phyloP scores from a whole-genome alignment of 2,113 vertebrate genomes.

The Xiphias gladius region DNA sequence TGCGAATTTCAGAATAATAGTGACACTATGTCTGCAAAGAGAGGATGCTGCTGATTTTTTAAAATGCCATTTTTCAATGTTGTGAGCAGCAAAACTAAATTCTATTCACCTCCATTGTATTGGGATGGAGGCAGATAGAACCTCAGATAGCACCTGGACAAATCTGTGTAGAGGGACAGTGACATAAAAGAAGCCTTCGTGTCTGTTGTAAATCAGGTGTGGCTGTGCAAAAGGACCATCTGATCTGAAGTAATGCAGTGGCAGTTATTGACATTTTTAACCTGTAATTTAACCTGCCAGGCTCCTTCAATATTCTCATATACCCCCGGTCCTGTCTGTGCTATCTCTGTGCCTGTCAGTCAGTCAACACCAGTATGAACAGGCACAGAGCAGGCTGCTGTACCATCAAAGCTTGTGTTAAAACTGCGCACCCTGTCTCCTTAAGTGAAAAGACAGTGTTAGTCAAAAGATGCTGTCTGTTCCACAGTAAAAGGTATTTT shows the following conservation, averaged over 20 bases:
- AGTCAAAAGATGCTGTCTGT: too few species aligned
- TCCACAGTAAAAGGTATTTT: too few species aligned
- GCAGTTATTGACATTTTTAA: neutral
- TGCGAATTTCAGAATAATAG: too few species aligned
- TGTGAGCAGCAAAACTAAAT: too few species aligned
- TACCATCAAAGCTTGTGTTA: neutral
- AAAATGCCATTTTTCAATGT: too few species aligned
- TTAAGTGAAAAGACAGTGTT: too few species aligned
- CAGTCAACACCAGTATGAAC: slow-evolving; percentile 5
- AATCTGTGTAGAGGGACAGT: neutral
- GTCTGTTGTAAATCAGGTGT: neutral
- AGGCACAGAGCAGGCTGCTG: neutral
- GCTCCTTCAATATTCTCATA: neutral
- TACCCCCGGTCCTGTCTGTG: neutral
- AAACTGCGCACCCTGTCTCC: neutral
- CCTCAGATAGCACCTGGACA: neutral
- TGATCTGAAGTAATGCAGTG: neutral
- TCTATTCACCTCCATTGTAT: too few species aligned
- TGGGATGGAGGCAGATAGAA: neutral
- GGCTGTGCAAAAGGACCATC: neutral
- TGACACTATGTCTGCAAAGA: too few species aligned
- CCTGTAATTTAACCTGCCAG: neutral
- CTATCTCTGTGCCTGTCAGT: neutral
- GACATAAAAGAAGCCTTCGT: neutral
- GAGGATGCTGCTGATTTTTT: too few species aligned